Evolutionary conservation across 2,113 vertebrate genomes (phyloP).

Genomic region (Hystrix cristata): DNA sequence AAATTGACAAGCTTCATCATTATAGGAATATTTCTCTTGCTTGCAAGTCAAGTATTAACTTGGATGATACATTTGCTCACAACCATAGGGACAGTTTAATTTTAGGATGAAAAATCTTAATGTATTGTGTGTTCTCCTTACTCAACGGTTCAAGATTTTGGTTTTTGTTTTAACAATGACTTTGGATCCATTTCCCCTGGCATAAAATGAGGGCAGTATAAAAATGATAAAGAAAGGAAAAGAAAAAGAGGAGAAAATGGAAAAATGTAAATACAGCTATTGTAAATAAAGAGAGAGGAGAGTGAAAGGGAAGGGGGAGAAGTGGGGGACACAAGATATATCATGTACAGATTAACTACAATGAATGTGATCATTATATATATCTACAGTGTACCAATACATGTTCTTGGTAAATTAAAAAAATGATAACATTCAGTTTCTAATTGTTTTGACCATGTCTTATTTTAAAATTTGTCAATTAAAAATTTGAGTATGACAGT

Average conservation of each 20-base stretch:
- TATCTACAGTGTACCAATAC: too few relatives aligned
- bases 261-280: too few relatives aligned
- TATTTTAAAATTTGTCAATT: conserved; percentile 19
- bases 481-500: not conserved
- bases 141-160: not conserved
- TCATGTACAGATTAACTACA: too few relatives aligned
- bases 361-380: too few relatives aligned
- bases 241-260: too few relatives aligned
- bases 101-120: conserved; percentile 16
- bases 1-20: conserved; percentile 6
- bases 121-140: not conserved
- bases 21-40: not conserved
- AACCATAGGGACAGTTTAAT: not conserved
- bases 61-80: conserved; percentile 25
- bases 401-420: not conserved
- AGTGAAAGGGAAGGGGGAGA: too few relatives aligned
- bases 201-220: not conserved
- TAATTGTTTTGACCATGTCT: not conserved
- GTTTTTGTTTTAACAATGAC: not conserved
- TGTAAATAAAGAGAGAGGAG: too few relatives aligned
- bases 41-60: not conserved
- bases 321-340: too few relatives aligned
- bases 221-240: not conserved
- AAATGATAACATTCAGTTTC: conserved; percentile 26
- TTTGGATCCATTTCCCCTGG: conserved; percentile 30